These are phyloP conservation scores for Endotricha flammealis DNA, from an alignment of 2,888 invertebrate genomes.

Conservation along the genomic window DNA sequence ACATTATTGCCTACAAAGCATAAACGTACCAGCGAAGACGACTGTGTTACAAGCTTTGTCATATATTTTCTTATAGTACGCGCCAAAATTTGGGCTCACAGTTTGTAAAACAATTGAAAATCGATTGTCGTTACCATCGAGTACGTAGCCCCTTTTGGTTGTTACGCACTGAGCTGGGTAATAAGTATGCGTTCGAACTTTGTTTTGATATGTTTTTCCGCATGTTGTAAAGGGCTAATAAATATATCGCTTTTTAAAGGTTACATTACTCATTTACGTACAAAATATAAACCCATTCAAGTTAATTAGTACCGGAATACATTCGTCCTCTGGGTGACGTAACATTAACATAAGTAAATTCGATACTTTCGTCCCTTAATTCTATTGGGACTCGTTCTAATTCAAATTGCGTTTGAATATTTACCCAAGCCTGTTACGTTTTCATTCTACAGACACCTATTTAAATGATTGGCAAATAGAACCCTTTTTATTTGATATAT, in stretches of 20 bases:
- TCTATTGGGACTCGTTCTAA: conserved; percentile 47
- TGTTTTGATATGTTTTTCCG: too few relatives aligned
- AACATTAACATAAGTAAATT: conserved; percentile 69
- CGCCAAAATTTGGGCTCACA: too few relatives aligned
- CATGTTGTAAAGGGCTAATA: too few relatives aligned
- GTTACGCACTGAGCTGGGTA: too few relatives aligned
- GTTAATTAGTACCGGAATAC: conserved; percentile 48
- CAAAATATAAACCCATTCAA: conserved; percentile 36
- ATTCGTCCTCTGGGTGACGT: conserved; percentile 57
- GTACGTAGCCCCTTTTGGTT: too few relatives aligned
- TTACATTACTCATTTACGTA: conserved; percentile 23
- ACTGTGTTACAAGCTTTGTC: too few relatives aligned
- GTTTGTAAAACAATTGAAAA: too few relatives aligned
- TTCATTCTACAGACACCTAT: conserved; percentile 41
- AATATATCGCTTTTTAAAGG: conserved; percentile 28
- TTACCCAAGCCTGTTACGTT: conserved; percentile 46
- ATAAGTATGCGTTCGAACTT: too few relatives aligned
- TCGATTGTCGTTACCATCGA: too few relatives aligned
- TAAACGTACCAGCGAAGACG: too few relatives aligned
- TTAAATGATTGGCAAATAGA: conserved; percentile 52
- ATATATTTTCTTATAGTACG: too few relatives aligned
- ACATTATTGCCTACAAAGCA: too few relatives aligned
- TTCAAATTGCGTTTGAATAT: conserved; percentile 48
- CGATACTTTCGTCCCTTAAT: conserved; percentile 46
- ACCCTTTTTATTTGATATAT: conserved; percentile 35